A percentile compares a stretch with the other conserved stretches of the same genome.
Evolutionary conservation across 2,888 invertebrate genomes (phyloP).

Genomic region (Aphidius colemani): DNA sequence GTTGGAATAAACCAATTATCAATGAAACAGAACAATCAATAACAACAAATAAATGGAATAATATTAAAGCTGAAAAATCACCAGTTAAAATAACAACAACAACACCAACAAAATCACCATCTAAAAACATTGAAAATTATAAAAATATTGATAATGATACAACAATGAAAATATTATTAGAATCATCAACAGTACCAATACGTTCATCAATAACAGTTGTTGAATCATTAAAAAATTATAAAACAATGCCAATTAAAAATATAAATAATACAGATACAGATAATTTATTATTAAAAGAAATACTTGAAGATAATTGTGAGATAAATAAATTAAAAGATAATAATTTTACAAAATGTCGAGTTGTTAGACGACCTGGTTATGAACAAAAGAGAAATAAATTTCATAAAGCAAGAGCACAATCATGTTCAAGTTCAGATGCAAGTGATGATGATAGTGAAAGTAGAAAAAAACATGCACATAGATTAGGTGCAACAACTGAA

Average conservation of each 20-base stretch:
- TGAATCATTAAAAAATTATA: conserved; percentile 62
- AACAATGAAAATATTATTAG: conserved; percentile 61
- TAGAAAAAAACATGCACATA: conserved; percentile 79
- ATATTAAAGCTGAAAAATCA: conserved; percentile 52
- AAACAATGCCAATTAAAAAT: conserved; percentile 67
- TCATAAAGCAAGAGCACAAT: conserved; percentile 78
- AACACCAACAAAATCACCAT: conserved; percentile 20
- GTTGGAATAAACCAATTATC: conserved; percentile 34
- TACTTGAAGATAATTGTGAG: conserved; percentile 67
- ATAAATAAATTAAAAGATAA: conserved; percentile 35
- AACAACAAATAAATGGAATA: conserved; percentile 52
- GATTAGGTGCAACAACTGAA: conserved; percentile 67
- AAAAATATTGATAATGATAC: conserved; percentile 19
- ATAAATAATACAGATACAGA: conserved; percentile 41
- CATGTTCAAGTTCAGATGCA: conserved; percentile 93
- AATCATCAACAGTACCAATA: conserved; percentile 65
- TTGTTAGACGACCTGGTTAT: conserved; percentile 53
- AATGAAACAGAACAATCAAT: conserved; percentile 47
- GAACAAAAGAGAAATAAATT: conserved; percentile 71
- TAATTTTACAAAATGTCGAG: conserved; percentile 41
- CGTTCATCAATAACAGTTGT: conserved; percentile 53
- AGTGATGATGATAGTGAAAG: conserved; percentile 86
- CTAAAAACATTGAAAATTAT: conserved; percentile 12
- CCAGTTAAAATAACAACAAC: conserved; percentile 41
- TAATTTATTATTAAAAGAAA: conserved; percentile 69